These are phyloP conservation scores for Ariolimax columbianus DNA, from an alignment of 2,888 invertebrate species.

Conservation along the genomic window DNA sequence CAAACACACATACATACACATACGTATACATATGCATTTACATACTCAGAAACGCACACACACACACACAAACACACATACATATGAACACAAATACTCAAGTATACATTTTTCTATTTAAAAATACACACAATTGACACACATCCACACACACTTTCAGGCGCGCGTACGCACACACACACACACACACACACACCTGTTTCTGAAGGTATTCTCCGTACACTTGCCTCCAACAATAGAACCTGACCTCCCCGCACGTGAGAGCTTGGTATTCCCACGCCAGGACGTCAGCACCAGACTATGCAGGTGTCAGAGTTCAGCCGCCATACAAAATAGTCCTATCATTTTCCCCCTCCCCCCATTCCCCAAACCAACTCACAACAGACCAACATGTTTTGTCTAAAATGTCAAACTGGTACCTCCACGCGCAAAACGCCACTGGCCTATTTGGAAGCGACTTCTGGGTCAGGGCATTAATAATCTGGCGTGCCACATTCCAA, in stretches of 20 bases:
- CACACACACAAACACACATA: too few species aligned
- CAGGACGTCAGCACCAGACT: background rate
- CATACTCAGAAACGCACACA: too few species aligned
- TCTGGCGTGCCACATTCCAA: too few species aligned
- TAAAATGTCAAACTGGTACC: background rate
- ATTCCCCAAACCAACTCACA: background rate
- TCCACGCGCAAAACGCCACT: background rate
- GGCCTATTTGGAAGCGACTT: background rate
- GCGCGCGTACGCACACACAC: too few species aligned
- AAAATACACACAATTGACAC: too few species aligned
- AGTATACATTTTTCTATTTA: too few species aligned
- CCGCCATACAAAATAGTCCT: slow-evolving; percentile 13
- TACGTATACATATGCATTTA: too few species aligned
- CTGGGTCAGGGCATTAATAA: too few species aligned
- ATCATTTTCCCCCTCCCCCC: background rate
- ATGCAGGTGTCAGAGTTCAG: slow-evolving; percentile 1
- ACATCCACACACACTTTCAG: too few species aligned
- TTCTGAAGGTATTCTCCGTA: background rate
- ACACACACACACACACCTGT: background rate
- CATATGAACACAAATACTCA: too few species aligned
- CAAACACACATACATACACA: too few species aligned
- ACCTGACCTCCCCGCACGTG: background rate
- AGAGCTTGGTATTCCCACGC: slow-evolving; percentile 13
- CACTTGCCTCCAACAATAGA: background rate
- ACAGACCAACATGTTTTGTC: background rate